A percentile compares a stretch with the other conserved stretches of the same genome.
These are phyloP conservation scores for Cyclophora punctaria DNA, from an alignment of 2,888 invertebrate species.

Conservation along the genomic window DNA sequence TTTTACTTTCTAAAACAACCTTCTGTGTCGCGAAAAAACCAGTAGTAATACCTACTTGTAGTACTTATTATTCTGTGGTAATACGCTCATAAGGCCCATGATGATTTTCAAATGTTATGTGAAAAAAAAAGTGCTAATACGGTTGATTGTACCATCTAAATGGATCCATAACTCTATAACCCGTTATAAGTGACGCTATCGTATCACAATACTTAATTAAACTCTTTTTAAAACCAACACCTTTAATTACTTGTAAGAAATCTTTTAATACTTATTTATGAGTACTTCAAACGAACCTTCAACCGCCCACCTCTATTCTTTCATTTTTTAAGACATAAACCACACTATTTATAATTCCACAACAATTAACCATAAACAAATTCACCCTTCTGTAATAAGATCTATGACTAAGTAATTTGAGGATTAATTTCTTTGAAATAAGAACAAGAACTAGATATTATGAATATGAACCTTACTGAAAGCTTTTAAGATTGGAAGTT, in stretches of 20 bases:
- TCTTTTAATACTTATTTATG: not conserved
- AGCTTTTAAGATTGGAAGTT: slow-evolving; percentile 4
- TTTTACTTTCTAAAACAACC: too few relatives aligned
- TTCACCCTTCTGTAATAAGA: slow-evolving; percentile 20
- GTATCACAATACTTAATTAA: too few relatives aligned
- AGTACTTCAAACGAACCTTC: slow-evolving; percentile 1
- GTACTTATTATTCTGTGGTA: too few relatives aligned
- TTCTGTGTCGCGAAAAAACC: too few relatives aligned
- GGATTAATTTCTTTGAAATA: slow-evolving; percentile 21
- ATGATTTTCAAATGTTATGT: too few relatives aligned
- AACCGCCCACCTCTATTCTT: slow-evolving; percentile 8
- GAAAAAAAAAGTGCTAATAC: too few relatives aligned
- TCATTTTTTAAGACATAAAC: slow-evolving; percentile 10
- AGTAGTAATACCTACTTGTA: too few relatives aligned
- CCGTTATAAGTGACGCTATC: too few relatives aligned
- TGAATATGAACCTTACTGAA: not conserved
- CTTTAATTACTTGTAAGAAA: slow-evolving; percentile 12
- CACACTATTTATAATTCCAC: slow-evolving; percentile 21
- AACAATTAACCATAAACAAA: slow-evolving; percentile 14
- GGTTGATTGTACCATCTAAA: too few relatives aligned
- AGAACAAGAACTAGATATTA: not conserved
- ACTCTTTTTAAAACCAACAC: slow-evolving; percentile 4
- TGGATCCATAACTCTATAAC: too few relatives aligned
- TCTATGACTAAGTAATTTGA: slow-evolving; percentile 24
- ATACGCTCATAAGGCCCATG: too few relatives aligned